These are phyloP conservation scores for Proteles cristata DNA, from an alignment of 2,113 vertebrate genomes.

Conservation along the genomic window DNA sequence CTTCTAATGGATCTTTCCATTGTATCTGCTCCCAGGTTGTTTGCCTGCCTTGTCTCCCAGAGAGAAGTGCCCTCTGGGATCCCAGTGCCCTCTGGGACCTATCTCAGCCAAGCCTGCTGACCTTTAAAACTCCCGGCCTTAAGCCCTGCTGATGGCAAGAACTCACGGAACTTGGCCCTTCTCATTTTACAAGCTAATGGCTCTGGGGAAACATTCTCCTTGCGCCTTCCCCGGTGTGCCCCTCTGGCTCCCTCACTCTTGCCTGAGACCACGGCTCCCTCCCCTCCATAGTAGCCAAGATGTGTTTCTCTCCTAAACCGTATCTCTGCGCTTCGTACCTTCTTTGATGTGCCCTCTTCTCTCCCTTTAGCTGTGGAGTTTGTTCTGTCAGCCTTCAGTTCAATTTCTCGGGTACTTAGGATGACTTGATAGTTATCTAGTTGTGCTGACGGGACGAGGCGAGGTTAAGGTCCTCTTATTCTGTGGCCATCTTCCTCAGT, in stretches of 20 bases:
- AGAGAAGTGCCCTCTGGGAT: too few relatives aligned
- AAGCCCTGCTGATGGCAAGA: neutral
- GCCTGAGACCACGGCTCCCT: neutral
- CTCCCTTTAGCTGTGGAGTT: neutral
- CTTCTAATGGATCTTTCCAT: neutral
- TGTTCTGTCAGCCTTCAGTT: neutral
- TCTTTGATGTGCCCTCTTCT: neutral
- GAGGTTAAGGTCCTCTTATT: neutral
- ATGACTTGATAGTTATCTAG: neutral
- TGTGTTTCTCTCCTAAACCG: neutral
- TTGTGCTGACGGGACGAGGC: neutral
- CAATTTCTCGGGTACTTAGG: neutral
- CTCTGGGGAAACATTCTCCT: neutral
- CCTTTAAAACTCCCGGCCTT: neutral
- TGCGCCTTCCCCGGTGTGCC: neutral
- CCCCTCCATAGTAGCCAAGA: neutral
- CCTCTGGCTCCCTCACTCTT: neutral
- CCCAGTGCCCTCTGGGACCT: neutral
- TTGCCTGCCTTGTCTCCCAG: too few relatives aligned
- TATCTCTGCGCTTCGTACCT: neutral
- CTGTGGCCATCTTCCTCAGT: neutral
- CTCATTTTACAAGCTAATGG: neutral
- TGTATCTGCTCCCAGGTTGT: too few relatives aligned
- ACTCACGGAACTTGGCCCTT: too few relatives aligned
- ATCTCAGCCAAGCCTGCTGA: neutral